A percentile compares a stretch with the other conserved stretches of the same genome.
Conservation (phyloP, 2,888 invertebrate species). For the Gymnosoma rotundatum region DNA sequence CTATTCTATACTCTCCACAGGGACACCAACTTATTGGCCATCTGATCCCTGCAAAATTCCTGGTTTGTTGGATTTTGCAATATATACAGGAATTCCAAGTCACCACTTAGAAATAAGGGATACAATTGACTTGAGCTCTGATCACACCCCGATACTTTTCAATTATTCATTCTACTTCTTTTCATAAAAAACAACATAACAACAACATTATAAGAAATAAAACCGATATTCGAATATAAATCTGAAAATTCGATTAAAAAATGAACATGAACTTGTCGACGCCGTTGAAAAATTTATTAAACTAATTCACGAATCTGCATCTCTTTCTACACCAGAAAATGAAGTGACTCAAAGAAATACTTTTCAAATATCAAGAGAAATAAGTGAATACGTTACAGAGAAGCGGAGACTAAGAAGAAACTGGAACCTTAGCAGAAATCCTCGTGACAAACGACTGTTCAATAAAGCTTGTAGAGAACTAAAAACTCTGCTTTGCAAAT, state of each 20-base stretch:
- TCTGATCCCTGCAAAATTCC: conserved; percentile 42
- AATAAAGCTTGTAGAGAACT: too few species aligned
- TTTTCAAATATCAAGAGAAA: too few species aligned
- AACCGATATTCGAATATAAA: conserved; percentile 2
- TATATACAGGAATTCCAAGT: conserved; percentile 43
- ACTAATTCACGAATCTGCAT: too few species aligned
- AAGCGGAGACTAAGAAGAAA: too few species aligned
- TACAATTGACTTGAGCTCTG: conserved; percentile 46
- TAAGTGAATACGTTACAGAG: too few species aligned
- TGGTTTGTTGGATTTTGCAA: conserved; percentile 48
- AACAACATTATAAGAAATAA: neutral
- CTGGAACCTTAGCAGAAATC: too few species aligned
- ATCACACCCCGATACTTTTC: conserved; percentile 56
- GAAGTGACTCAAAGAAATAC: too few species aligned
- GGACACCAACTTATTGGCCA: conserved; percentile 64
- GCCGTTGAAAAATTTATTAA: too few species aligned
- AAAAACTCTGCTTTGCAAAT: too few species aligned
- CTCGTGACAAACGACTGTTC: too few species aligned
- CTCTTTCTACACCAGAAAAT: too few species aligned
- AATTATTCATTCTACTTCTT: conserved; percentile 1
- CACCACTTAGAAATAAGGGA: conserved; percentile 7
- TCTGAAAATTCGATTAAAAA: conserved; percentile 6
- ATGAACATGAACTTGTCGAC: too few species aligned
- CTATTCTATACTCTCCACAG: conserved; percentile 49
- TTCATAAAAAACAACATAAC: neutral